Base-by-base conservation (phyloP, 2,888 invertebrate genomes). In the Hypercompe scribonia region DNA sequence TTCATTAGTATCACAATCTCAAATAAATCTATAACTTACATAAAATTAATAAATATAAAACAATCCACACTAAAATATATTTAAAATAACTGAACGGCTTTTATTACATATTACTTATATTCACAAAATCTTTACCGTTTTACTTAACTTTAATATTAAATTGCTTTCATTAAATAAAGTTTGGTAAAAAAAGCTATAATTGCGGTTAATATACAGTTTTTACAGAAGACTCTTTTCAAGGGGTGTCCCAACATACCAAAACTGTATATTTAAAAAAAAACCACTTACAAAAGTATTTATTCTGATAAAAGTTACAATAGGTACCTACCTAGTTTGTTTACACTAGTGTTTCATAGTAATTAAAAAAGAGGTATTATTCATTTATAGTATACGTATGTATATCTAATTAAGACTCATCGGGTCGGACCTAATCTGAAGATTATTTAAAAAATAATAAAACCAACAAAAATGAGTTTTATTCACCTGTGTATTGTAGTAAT, bases 1-100 rank as follows among this genome's bases (percentile, higher is more conserved):
- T 34, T 42, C n/a, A 46, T 58, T 15, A 33, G 34, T 71, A 71
- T 71, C 66, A 71, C 67, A 71, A 71, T 71, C 28, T 63, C 10
- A 67, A 71, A 71, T 46, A 46, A 71, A 46, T 58, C 61, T 46
- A 36, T 24, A 7, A 33, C 10, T 61, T 4, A 46, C 68, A 50
- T 58, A 54, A 58, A 54, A 33, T 39, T 54, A 64, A 71, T 21
- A 2, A 65, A 66, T 39, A 66, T 33, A 71, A 71, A 67, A 66
- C 71, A 71, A 71, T 28, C 28, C 24, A 71, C 24, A 71, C 54
- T 21, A 54, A 54, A 65, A 70, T 54, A 50, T 50, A 28, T 34
- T 50, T 54, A 36, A 36, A 31, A 39, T 28, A 54, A 50, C 54
- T 71, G 65, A 66, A 39, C 71, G 58, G 21, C 33, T 70, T 64